These are phyloP conservation scores for Mirounga angustirostris DNA, from an alignment of 2,113 vertebrate genomes.

Conservation along the genomic window DNA sequence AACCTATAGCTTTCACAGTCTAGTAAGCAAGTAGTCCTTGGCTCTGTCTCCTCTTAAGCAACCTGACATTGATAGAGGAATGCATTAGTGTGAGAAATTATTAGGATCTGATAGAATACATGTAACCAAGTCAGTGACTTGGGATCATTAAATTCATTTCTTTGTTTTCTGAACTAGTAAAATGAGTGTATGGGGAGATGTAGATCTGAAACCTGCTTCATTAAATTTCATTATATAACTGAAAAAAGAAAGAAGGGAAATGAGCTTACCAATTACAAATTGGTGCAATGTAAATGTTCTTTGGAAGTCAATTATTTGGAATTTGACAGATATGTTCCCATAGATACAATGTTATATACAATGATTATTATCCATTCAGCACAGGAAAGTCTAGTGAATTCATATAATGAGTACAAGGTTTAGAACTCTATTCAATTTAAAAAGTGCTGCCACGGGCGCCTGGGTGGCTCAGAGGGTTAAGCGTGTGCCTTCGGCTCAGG, in stretches of 20 bases:
- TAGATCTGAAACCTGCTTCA: background rate
- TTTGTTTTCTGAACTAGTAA: conserved; percentile 49
- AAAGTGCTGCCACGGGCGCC: background rate
- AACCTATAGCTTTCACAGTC: background rate
- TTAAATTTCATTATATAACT: conserved; percentile 34
- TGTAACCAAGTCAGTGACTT: background rate
- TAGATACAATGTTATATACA: background rate
- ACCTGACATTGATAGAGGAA: background rate
- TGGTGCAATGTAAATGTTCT: background rate
- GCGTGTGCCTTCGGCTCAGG: no score
- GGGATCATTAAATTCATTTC: conserved; percentile 33
- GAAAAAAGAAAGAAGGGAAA: background rate
- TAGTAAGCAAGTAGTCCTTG: background rate
- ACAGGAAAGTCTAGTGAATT: background rate
- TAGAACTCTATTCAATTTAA: background rate
- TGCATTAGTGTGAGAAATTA: background rate
- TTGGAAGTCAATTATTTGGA: conserved; percentile 40
- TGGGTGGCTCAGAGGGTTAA: no score
- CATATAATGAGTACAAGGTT: background rate
- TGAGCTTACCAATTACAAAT: conserved; percentile 24
- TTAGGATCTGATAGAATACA: background rate
- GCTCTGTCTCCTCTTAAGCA: background rate
- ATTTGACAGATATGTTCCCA: background rate
- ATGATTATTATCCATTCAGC: conserved; percentile 20
- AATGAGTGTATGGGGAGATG: background rate